Conservation (phyloP, 1,140 invertebrate genomes). For the Monochamus saltuarius region DNA sequence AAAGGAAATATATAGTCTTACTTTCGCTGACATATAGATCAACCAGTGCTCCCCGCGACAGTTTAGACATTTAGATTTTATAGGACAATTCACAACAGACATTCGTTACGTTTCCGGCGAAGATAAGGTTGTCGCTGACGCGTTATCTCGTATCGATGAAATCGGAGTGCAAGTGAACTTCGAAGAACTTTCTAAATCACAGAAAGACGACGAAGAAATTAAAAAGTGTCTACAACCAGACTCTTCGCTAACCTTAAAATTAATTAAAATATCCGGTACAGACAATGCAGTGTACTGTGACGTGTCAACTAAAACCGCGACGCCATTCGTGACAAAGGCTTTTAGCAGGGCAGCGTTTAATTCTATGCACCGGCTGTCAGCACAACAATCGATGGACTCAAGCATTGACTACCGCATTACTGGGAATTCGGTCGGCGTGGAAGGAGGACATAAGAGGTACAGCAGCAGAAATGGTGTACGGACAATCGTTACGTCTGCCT, state of each 20-base stretch:
- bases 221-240: too few relatives aligned
- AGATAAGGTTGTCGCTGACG: conserved; percentile 43
- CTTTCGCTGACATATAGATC: too few relatives aligned
- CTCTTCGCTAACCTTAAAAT: background rate
- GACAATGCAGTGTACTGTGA: background rate
- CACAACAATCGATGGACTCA: conserved; percentile 42
- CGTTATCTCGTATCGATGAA: conserved; percentile 37
- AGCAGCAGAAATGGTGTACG: conserved; percentile 45
- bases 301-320: background rate
- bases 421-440: conserved; percentile 42
- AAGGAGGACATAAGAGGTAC: conserved; percentile 39
- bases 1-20: too few relatives aligned
- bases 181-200: too few relatives aligned
- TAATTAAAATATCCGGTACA: background rate
- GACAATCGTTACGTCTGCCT: conserved; percentile 41
- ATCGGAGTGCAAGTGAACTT: too few relatives aligned
- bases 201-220: too few relatives aligned
- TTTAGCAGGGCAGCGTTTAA: background rate
- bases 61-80: conserved; percentile 44
- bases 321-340: conserved; percentile 18
- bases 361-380: conserved; percentile 16
- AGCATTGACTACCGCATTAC: conserved; percentile 48
- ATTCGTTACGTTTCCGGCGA: conserved; percentile 46
- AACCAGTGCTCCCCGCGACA: too few relatives aligned
- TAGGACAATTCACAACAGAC: conserved; percentile 48